These are phyloP conservation scores for Caenorhabditis sinica DNA, from an alignment of 2,888 invertebrate genomes.

Conservation along the genomic window DNA sequence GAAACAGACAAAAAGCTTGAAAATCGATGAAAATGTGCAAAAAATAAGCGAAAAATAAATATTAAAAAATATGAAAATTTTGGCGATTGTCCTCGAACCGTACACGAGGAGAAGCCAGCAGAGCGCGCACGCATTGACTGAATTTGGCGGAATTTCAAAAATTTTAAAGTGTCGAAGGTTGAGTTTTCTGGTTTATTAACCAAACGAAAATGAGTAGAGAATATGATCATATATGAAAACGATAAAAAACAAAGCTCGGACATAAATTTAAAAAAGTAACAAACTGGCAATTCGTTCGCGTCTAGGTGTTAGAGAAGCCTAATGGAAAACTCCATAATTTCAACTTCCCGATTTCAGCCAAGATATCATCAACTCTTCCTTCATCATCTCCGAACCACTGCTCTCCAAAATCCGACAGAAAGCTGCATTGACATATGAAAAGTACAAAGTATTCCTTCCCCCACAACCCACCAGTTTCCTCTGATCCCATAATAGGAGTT, in stretches of 20 bases:
- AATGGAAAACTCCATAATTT: background rate
- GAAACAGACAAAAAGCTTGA: background rate
- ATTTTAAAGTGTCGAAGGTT: too few species aligned
- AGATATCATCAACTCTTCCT: slow-evolving; percentile 66
- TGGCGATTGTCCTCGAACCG: slow-evolving; percentile 17
- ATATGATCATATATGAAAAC: too few species aligned
- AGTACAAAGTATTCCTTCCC: slow-evolving; percentile 60
- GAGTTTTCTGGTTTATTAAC: too few species aligned
- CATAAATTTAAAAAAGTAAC: too few species aligned
- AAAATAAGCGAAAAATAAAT: background rate
- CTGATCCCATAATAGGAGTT: background rate
- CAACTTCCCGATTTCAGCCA: slow-evolving; percentile 67
- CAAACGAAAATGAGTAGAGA: too few species aligned
- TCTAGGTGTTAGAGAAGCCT: too few species aligned
- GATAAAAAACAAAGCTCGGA: too few species aligned
- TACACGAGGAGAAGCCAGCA: slow-evolving; percentile 24
- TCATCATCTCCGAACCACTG: slow-evolving; percentile 66
- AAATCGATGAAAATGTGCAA: background rate
- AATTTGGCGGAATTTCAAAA: background rate
- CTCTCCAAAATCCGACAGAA: slow-evolving; percentile 65
- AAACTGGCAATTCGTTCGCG: too few species aligned
- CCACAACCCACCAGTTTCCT: slow-evolving; percentile 34
- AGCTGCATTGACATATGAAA: slow-evolving; percentile 63
- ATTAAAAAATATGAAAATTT: background rate
- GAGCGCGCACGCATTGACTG: slow-evolving; percentile 19